Conservation (phyloP, 1,140 invertebrate species). For the Scylla paramamosain region DNA sequence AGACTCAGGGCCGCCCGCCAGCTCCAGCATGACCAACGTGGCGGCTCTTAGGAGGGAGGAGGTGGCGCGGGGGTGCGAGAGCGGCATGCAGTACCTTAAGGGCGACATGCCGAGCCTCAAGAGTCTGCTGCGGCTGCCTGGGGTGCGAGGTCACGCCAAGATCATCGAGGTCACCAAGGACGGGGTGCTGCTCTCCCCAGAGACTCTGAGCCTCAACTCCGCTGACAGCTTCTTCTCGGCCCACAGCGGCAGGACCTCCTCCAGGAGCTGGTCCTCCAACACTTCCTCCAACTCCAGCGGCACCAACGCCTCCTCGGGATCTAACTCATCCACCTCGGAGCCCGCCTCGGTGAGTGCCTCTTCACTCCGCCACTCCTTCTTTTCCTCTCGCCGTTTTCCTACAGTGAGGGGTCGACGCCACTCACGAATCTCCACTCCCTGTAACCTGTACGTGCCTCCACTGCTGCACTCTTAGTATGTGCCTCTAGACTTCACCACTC, state of each 20-base stretch:
- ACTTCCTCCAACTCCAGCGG: conserved; percentile 62
- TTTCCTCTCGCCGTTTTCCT: too few species aligned
- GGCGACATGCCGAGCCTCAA: conserved; percentile 66
- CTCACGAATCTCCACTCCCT: too few species aligned
- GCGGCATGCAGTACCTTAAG: conserved; percentile 32
- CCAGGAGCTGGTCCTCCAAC: conserved; percentile 72
- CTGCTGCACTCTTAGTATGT: too few species aligned
- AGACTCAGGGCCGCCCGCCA: background rate
- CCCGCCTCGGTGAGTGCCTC: conserved; percentile 65
- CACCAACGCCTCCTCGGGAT: conserved; percentile 60
- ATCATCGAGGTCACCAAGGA: conserved; percentile 56
- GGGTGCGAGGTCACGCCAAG: conserved; percentile 65
- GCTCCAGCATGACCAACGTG: conserved; percentile 56
- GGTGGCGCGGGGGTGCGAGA: background rate
- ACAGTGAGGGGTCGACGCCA: too few species aligned
- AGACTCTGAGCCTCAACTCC: conserved; percentile 67
- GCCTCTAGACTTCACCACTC: too few species aligned
- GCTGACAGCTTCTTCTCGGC: conserved; percentile 69
- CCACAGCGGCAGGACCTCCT: conserved; percentile 63
- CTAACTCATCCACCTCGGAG: conserved; percentile 63
- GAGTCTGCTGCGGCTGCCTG: conserved; percentile 65
- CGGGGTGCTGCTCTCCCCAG: conserved; percentile 50
- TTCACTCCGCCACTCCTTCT: background rate
- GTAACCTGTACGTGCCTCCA: too few species aligned
- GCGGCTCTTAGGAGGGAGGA: conserved; percentile 38